A percentile compares a stretch with the other conserved stretches of the same genome.
Conservation (phyloP, 2,888 invertebrate species). For the Caenorhabditis zanzibari region DNA sequence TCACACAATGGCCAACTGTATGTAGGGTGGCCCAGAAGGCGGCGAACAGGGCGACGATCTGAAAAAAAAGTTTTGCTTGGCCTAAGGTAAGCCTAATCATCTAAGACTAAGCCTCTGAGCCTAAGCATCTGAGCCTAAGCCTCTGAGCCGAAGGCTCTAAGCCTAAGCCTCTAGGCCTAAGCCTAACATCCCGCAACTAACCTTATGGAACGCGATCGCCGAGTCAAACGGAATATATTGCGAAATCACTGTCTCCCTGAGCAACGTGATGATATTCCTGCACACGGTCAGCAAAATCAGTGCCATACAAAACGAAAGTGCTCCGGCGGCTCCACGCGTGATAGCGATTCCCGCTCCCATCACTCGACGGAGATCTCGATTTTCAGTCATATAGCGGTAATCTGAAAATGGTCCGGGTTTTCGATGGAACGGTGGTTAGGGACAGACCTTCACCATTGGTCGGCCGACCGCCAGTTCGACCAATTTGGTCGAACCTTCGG, state of each 20-base stretch:
- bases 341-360: conserved; percentile 88
- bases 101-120: too few species aligned
- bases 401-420: conserved; percentile 85
- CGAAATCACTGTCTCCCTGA: conserved; percentile 94
- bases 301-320: conserved; percentile 95
- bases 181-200: background rate
- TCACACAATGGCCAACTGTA: conserved; percentile 95
- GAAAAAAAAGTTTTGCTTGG: conserved; percentile 21
- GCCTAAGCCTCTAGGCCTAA: too few species aligned
- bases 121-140: too few species aligned
- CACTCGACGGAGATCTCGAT: conserved; percentile 94
- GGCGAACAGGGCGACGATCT: conserved; percentile 94
- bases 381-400: conserved; percentile 97
- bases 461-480: too few species aligned
- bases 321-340: conserved; percentile 87
- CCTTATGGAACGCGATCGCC: conserved; percentile 95
- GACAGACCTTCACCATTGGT: too few species aligned
- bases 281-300: conserved; percentile 91
- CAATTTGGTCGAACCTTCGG: too few species aligned
- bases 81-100: too few species aligned
- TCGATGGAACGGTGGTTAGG: background rate
- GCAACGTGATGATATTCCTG: conserved; percentile 92
- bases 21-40: conserved; percentile 94
- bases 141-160: too few species aligned
- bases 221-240: conserved; percentile 96